These are phyloP conservation scores for Terrapene triunguis DNA, from an alignment of 2,113 vertebrate species.

Conservation along the genomic window DNA sequence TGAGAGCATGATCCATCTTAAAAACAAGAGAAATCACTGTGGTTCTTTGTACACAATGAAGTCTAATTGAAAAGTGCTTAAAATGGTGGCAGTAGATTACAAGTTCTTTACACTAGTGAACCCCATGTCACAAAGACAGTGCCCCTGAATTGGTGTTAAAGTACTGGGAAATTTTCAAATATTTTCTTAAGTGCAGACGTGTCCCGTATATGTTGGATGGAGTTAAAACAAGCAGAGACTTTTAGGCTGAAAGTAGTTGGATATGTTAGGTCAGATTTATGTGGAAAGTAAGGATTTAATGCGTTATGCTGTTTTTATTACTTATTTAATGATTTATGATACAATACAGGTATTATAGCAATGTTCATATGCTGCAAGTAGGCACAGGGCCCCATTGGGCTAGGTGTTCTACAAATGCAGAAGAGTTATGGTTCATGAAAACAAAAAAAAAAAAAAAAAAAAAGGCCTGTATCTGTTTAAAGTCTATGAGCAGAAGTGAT, in stretches of 20 bases:
- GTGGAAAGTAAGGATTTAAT: not conserved
- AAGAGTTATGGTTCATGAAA: not conserved
- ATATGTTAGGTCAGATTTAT: not conserved
- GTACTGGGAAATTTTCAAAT: not conserved
- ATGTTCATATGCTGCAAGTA: not conserved
- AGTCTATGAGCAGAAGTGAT: not conserved
- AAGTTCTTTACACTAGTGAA: not conserved
- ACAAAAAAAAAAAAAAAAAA: no score
- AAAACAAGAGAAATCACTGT: not conserved
- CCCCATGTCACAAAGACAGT: not conserved
- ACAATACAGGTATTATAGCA: not conserved
- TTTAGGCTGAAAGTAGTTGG: not conserved
- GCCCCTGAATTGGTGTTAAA: not conserved
- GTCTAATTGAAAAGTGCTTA: not conserved
- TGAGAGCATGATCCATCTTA: not conserved
- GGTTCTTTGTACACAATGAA: not conserved
- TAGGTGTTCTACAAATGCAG: not conserved
- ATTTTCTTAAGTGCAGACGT: not conserved
- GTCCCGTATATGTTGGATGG: not conserved
- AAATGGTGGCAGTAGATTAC: not conserved
- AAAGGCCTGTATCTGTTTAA: not conserved
- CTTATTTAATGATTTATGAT: not conserved
- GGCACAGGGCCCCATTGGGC: not conserved
- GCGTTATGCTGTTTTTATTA: not conserved
- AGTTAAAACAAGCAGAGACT: not conserved